Base-by-base conservation (phyloP, 1,140 invertebrate genomes). In the Diorhabda sublineata region DNA sequence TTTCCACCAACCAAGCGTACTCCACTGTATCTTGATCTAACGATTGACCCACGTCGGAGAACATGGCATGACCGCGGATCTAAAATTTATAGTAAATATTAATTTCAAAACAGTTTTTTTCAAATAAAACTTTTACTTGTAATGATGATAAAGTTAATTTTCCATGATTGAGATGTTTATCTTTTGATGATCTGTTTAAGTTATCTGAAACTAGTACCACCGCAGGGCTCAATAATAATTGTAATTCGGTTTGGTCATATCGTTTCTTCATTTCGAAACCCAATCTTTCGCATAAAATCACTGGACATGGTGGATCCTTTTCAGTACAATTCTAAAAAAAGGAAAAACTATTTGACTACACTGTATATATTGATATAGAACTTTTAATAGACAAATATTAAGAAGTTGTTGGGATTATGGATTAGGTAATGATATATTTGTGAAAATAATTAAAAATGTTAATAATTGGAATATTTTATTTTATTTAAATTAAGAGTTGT, bases 251-350 rank as follows among this genome's bases (percentile, higher is more conserved):
- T 81, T 98, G 95, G 70, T 87, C 87, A 78, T 92, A 98, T 5
- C 88, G 87, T 80, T 98, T 98, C 75, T 96, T 92, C 93, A 99
- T 95, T 85, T 98, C 97, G 83, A 98, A 98, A 3, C 93, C 94
- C 74, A 98, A 91, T 71, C 95, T 85, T 83, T 98, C 96, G 8
- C 98, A 85, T 59, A 95, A 84, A 73, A 97, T 88, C 26, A 94
- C 89, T 0, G 96, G 96, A 83, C 96, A 98, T 0, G 95, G 89
- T 5, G 93, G 91, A 82, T 96, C 93, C 70, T 88, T 88, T 59
- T 93, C 90, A 69, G 87, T 90, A 75, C 93, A 96, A 83, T 94
- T 94, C 84, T 91, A 68, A 62, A 79, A 78, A 26, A 26, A 26
- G 26, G 26, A 26, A 26, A 26, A 26, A 26, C 26, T 26, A 26